These are phyloP conservation scores for Brachyhypopomus occidentalis DNA, from an alignment of 2,113 vertebrate species.

Conservation along the genomic window DNA sequence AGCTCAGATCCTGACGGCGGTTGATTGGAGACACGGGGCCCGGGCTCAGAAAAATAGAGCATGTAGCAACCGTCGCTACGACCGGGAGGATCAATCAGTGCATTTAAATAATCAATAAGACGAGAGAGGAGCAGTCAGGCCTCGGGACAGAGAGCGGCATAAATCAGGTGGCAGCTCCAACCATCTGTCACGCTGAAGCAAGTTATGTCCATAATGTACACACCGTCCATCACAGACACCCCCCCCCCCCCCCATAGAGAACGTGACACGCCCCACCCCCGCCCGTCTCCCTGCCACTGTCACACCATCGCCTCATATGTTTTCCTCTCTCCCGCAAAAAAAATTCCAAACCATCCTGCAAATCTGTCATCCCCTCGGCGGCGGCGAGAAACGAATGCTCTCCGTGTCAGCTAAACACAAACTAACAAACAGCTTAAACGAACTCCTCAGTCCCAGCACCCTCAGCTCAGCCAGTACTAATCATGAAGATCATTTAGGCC, in stretches of 20 bases:
- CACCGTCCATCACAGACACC: neutral
- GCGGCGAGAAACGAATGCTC: constrained; percentile 23
- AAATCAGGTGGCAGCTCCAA: constrained; percentile 7
- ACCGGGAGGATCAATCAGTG: constrained; percentile 28
- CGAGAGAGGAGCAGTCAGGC: constrained; percentile 24
- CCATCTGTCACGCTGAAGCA: constrained; percentile 5
- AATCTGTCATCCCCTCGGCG: constrained; percentile 32
- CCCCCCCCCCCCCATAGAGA: constrained; percentile 6
- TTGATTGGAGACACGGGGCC: neutral
- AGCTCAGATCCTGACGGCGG: neutral
- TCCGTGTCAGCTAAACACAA: constrained; percentile 29
- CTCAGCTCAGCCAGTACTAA: constrained; percentile 41
- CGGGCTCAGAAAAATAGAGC: neutral
- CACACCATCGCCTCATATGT: constrained; percentile 9
- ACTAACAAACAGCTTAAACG: constrained; percentile 47
- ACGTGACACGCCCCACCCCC: constrained; percentile 3
- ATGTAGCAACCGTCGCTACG: neutral
- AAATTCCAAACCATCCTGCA: constrained; percentile 21
- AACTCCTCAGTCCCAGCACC: constrained; percentile 42
- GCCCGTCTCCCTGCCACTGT: neutral
- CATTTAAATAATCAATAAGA: constrained; percentile 54
- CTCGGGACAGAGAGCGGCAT: constrained; percentile 8
- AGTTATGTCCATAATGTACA: constrained; percentile 16
- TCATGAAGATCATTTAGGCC: constrained; percentile 47
- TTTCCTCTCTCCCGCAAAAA: constrained; percentile 11